Base-by-base conservation (phyloP, 1,140 invertebrate species). In the Drosophila rhopaloa region DNA sequence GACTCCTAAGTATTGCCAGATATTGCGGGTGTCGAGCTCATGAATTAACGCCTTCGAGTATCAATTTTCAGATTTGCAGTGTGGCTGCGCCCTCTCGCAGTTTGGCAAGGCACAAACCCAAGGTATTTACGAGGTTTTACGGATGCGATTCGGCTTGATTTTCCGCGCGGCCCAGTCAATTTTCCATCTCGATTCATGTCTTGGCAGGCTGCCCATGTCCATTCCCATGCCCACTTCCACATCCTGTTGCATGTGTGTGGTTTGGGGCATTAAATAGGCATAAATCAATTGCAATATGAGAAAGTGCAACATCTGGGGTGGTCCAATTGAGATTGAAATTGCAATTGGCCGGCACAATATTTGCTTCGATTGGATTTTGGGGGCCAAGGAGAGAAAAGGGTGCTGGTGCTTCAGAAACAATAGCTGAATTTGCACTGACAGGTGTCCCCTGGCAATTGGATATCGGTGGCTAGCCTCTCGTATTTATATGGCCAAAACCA, bases 41-140 rank as follows among this genome's bases (percentile, higher is more conserved):
- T 74, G 51, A 80, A 82, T 76, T 85, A 86, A 88, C 83, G 63
- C 79, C 79, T 79, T 60, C 59, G 71, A 59, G 76, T 88, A 88
- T 88, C 72, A 89, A 89, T 81, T 89, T 91, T 55, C 89, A 91
- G 89, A 82, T 91, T 50, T 82, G 57, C 89, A 91, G 72, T 91
- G 89, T 85, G 89, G 89, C 83, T 91, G 89, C 75, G 89, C 83
- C 55, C 89, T 91, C 35, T 79, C 89, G 65, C 89, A 79, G 54
- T 91, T 91, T 72, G 89, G 89, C 75, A 91, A 91, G 84, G 79
- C 90, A 79, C 83, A 88, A 85, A 72, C 68, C 50, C 86, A 83
- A 91, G 89, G 89, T 91, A 62, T 59, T 43, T 38, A n/a, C 9
- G 5, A 24, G n/a, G 24, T 9, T 13, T 13, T 46, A 2, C 44